These are phyloP conservation scores for Percopsis transmontana DNA, from an alignment of 2,113 vertebrate species.

Conservation along the genomic window DNA sequence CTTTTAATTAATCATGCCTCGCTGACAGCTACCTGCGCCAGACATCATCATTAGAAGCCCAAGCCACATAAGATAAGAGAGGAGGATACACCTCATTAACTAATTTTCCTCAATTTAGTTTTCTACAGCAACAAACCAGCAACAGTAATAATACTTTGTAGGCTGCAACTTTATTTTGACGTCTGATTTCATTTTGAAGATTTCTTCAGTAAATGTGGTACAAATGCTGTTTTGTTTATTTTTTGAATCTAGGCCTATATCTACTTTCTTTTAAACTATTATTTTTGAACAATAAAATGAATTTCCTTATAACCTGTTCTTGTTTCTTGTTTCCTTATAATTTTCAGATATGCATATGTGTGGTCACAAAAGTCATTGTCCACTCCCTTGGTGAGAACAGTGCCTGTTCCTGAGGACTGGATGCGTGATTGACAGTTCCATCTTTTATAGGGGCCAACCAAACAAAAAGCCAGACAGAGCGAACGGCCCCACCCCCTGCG, in stretches of 20 bases:
- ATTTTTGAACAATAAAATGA: not conserved
- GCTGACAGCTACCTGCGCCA: constrained; percentile 77
- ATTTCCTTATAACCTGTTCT: not conserved
- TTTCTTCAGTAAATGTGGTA: too few relatives aligned
- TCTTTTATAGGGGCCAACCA: constrained; percentile 56
- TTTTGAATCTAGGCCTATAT: too few relatives aligned
- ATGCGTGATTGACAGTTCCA: constrained; percentile 69
- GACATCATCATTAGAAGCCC: constrained; percentile 74
- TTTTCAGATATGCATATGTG: constrained; percentile 42
- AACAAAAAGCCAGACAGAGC: constrained; percentile 53
- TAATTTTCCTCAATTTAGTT: constrained; percentile 62
- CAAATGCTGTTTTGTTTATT: too few relatives aligned
- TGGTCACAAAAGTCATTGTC: constrained; percentile 65
- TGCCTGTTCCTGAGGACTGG: constrained; percentile 43
- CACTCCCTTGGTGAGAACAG: constrained; percentile 31
- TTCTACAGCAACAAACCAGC: constrained; percentile 47
- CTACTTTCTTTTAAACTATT: not conserved
- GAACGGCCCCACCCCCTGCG: constrained; percentile 53
- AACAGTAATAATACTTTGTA: constrained; percentile 37
- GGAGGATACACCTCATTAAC: constrained; percentile 75
- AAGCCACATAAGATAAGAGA: constrained; percentile 58
- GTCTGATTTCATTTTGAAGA: constrained; percentile 5
- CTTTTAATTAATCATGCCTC: constrained; percentile 75
- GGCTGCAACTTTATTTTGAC: constrained; percentile 15
- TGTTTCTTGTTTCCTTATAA: not conserved